phyloP scores from a whole-genome alignment of 2,888 invertebrate genomes.

The Corythucha ciliata region DNA sequence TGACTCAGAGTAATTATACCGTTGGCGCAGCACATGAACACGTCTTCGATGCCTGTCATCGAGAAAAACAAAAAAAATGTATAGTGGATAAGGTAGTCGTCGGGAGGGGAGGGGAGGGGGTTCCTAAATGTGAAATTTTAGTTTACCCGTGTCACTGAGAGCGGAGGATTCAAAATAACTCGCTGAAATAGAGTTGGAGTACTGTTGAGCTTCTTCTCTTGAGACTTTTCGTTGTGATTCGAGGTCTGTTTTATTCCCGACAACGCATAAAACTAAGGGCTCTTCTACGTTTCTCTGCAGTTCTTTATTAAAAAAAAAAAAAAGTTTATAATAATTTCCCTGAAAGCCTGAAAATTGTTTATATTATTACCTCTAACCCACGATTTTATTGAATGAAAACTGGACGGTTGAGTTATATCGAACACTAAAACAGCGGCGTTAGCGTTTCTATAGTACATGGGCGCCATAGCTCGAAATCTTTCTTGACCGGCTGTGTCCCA shows the following conservation, averaged over 20 bases:
- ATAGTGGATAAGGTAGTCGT: neutral
- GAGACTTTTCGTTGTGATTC: conserved; percentile 50
- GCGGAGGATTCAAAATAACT: conserved; percentile 78
- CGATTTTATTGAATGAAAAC: conserved; percentile 69
- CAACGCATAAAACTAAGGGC: conserved; percentile 64
- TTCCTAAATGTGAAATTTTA: neutral
- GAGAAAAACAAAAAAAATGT: neutral
- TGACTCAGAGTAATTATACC: conserved; percentile 29
- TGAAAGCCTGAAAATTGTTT: neutral
- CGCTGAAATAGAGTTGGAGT: conserved; percentile 73
- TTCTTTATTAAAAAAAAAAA: conserved; percentile 42
- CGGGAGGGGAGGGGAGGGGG: too few species aligned
- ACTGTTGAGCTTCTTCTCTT: conserved; percentile 60
- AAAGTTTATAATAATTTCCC: neutral
- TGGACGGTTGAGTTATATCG: conserved; percentile 66
- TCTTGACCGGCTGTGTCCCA: conserved; percentile 89
- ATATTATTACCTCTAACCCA: conserved; percentile 61
- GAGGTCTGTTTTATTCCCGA: conserved; percentile 81
- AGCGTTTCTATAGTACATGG: conserved; percentile 88
- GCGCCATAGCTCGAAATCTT: conserved; percentile 81
- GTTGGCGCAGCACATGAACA: conserved; percentile 47
- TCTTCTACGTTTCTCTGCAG: conserved; percentile 62
- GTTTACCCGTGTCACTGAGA: conserved; percentile 54
- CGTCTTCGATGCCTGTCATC: conserved; percentile 56
- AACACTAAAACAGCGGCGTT: conserved; percentile 82